Conservation (phyloP, 1,140 invertebrate genomes). For the Mamestra configurata region DNA sequence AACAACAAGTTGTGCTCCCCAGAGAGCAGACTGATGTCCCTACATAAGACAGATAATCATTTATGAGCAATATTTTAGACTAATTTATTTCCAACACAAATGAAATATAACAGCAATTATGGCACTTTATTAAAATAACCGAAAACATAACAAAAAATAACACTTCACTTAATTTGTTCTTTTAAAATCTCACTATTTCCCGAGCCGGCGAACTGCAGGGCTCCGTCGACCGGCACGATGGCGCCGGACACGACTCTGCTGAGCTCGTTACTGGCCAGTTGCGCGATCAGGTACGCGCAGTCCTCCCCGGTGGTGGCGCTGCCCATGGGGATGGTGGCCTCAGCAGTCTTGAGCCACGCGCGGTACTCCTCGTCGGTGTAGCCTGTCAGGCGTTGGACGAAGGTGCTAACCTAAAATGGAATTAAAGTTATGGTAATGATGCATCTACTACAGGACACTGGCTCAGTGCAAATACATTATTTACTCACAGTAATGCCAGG, state of each 20-base stretch:
- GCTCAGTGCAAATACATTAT: too few relatives aligned
- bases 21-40: too few relatives aligned
- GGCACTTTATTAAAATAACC: background rate
- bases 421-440: too few relatives aligned
- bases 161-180: conserved; percentile 37
- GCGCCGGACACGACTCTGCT: conserved; percentile 32
- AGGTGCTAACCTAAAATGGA: conserved; percentile 52
- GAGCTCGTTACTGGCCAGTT: conserved; percentile 86
- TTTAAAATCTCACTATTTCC: conserved; percentile 43
- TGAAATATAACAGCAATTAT: background rate
- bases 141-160: background rate
- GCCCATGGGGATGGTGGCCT: conserved; percentile 88
- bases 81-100: background rate
- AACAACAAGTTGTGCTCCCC: too few relatives aligned
- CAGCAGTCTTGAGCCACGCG: conserved; percentile 48
- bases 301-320: conserved; percentile 91
- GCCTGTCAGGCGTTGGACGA: conserved; percentile 57
- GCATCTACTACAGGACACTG: too few relatives aligned
- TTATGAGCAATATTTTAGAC: background rate
- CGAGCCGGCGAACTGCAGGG: conserved; percentile 34
- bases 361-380: conserved; percentile 56
- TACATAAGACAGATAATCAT: too few relatives aligned
- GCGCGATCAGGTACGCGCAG: conserved; percentile 93
- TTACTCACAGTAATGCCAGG: conserved; percentile 91
- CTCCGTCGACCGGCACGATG: conserved; percentile 36